Evolutionary conservation across 2,113 vertebrate species (phyloP), one percentile per base, ranked within the genome.

Genomic region (Pseudopodoces humilis): DNA sequence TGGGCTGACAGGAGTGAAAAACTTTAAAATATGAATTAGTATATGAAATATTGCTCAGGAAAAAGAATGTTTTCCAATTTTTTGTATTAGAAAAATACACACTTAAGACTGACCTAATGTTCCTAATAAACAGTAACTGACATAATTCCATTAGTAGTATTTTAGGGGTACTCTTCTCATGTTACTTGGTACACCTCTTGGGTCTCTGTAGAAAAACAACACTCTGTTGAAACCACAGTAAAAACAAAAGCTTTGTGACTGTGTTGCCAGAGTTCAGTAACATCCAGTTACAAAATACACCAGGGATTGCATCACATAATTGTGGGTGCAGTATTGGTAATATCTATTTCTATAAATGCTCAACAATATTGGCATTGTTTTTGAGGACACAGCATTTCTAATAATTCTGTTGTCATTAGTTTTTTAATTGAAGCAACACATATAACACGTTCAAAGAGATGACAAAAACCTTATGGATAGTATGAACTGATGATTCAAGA

Each of bases 241-340:
- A 94, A 92, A 96, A 91, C 35, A 64, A 47, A 82, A 71, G 7
- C n/a, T 69, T 46, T 49, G n/a, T 75, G 60, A 56, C 88, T 84
- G 27, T 59, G 44, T 58, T 35, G 14, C 37, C 37, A 65, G n/a
- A 47, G 35, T 55, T 89, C 86, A 82, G 47, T 53, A 92, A 71
- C 43, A 94, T 82, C 16, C 65, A 87, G 46, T 95, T 97, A 89
- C 93, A 95, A 95, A 96, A 96, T 25, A 72, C 27, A 46, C 13
- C 30, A 41, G 16, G 15, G 33, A 82, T 95, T 95, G 70, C 89
- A 82, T 49, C 65, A 92, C 20, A 3, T 89, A 92, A 94, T 95
- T 92, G 56, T 87, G 67, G 37, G 53, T 79, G 58, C 41, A 82
- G 6, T 58, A 59, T 31, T 81, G 39, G 33, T 71, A 91, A 84